A percentile compares a stretch with the other conserved stretches of the same genome.
Evolutionary conservation across 2,888 invertebrate genomes (phyloP).

Genomic region (Dendrolimus houi): DNA sequence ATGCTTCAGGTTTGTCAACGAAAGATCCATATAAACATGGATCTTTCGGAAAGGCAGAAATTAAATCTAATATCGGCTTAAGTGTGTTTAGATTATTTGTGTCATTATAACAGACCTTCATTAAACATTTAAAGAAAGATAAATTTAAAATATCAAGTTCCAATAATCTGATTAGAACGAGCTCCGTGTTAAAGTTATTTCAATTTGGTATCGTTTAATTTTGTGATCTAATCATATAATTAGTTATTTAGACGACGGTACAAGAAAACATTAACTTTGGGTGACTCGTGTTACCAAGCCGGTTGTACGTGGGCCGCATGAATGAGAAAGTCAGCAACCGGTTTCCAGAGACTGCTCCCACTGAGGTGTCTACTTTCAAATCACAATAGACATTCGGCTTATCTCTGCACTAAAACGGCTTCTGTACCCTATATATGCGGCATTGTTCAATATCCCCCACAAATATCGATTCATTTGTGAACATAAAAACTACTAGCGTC

Average conservation of each 20-base stretch:
- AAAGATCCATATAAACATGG: too few relatives aligned
- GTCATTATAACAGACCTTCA: too few relatives aligned
- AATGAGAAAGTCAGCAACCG: constrained; percentile 72
- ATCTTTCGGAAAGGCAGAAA: too few relatives aligned
- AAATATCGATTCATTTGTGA: background rate
- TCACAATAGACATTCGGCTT: constrained; percentile 60
- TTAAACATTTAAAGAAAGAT: too few relatives aligned
- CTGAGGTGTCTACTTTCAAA: constrained; percentile 68
- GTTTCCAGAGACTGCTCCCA: constrained; percentile 45
- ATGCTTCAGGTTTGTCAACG: too few relatives aligned
- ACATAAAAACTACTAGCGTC: background rate
- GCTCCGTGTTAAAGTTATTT: background rate
- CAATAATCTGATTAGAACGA: too few relatives aligned
- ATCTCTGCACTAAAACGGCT: constrained; percentile 41
- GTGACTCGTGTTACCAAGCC: constrained; percentile 16
- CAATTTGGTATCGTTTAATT: constrained; percentile 1
- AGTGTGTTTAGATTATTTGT: too few relatives aligned
- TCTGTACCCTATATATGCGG: constrained; percentile 26
- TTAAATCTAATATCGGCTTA: too few relatives aligned
- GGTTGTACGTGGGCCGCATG: constrained; percentile 54
- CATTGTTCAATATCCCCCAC: background rate
- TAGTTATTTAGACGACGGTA: constrained; percentile 26
- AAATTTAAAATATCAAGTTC: too few relatives aligned
- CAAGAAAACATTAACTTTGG: constrained; percentile 10
- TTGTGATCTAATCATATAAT: constrained; percentile 32